Evolutionary conservation across 2,797 vertebrate genomes (phyloP), one percentile per base, ranked within the genome.

Genomic region (Myotis planiceps): DNA sequence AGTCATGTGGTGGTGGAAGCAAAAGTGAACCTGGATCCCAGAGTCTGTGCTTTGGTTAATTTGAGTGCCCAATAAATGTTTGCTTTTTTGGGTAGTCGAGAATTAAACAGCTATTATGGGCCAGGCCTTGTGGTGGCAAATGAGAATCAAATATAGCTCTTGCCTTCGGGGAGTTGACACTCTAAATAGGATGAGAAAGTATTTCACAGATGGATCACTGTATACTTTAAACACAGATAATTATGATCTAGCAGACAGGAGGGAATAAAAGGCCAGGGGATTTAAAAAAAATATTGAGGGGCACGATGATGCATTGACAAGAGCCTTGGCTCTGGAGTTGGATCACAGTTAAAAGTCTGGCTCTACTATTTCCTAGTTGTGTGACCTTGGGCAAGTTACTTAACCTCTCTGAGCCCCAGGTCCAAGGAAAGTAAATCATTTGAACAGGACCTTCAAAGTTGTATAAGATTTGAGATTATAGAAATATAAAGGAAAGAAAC

Each of bases 401-500:
- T 47, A 78, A 90, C 42, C 15, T 89, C 39, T 83, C 21, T 89
- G 82, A 75, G 45, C 27, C 51, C 58, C 34, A 83, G 23, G 39
- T 78, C 88, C 39, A 75, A 86, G 88, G 25, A 95, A 65, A 51
- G 27, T 51, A 53, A 69, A 25, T 47, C 34, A 29, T 63, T 86
- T 72, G 39, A 83, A 60, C 5, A 86, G 14, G 82, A 63, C 45
- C 37, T 45, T 79, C 6, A 34, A 88, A n/a, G 23, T 32, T 37
- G 32, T 14, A 45, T 1, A 66, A 86, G 32, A 68, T 53, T 60
- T 72, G 80, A 81, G 39, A 29, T 37, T 37, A 32, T 65, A n/a
- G 29, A 90, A 47, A 92, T 75, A 71, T 10, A 85, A 72, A 58
- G 27, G 74, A 75, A 83, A 89, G 74, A 88, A 92, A 49, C 10